These are phyloP conservation scores for Omphaloscelis lunosa DNA, from an alignment of 2,888 invertebrate species.

Conservation along the genomic window DNA sequence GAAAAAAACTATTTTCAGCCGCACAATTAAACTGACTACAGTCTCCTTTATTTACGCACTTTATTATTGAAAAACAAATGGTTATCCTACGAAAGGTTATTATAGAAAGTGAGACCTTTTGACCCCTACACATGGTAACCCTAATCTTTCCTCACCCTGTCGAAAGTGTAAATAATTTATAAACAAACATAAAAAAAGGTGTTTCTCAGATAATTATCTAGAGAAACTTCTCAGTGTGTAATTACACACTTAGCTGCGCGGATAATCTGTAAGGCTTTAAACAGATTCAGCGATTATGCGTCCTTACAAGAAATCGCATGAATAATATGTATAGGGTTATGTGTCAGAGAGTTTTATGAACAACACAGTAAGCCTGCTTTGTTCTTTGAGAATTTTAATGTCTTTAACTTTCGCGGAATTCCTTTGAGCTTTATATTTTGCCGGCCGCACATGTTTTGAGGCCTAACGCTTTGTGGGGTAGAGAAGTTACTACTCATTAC, in stretches of 20 bases:
- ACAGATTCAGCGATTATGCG: conserved; percentile 56
- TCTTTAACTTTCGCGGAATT: conserved; percentile 62
- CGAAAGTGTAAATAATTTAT: conserved; percentile 31
- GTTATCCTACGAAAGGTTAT: not conserved
- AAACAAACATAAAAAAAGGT: conserved; percentile 62
- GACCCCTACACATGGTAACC: conserved; percentile 3
- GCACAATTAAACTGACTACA: not conserved
- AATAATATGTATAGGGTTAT: conserved; percentile 57
- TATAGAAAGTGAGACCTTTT: conserved; percentile 8
- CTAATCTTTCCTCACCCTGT: conserved; percentile 26
- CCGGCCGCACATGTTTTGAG: conserved; percentile 46
- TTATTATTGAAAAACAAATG: conserved; percentile 7
- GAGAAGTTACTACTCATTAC: conserved; percentile 46
- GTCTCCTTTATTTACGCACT: not conserved
- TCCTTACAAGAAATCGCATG: conserved; percentile 58
- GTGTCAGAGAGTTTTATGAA: conserved; percentile 55
- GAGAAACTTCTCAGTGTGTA: conserved; percentile 54
- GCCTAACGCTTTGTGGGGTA: conserved; percentile 55
- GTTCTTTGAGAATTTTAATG: conserved; percentile 60
- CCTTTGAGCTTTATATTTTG: conserved; percentile 52
- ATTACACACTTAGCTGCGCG: conserved; percentile 52
- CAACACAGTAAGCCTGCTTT: conserved; percentile 60
- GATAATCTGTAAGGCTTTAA: conserved; percentile 51
- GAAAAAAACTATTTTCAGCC: not conserved
- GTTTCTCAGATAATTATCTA: conserved; percentile 53